Evolutionary conservation across 2,797 vertebrate genomes (phyloP), one percentile per base, ranked within the genome.

Genomic region (Phrynocephalus forsythii): DNA sequence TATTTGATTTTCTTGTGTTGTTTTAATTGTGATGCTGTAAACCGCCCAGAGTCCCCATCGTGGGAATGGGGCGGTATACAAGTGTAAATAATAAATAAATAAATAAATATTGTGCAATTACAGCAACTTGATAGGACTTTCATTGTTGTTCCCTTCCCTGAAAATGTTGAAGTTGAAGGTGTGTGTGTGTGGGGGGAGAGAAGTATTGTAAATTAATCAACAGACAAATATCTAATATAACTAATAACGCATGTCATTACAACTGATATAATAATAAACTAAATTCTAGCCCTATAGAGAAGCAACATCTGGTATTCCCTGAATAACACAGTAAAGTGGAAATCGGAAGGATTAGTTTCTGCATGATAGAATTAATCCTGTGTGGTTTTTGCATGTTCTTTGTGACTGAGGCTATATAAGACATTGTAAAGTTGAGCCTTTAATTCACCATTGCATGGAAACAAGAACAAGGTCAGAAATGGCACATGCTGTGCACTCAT

Each of bases 341-440:
- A 85, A 76, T 84, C 63, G 50, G 63, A 10, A 71, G 86, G 82
- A 87, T 38, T 90, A 87, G 66, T 89, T 83, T 52, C 22, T 38
- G n/a, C 30, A 60, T 79, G 52, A 82, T 79, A 78, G 80, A 83
- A 89, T 80, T 89, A 79, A 85, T 79, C 83, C 48, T 69, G 22
- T 44, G 18, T 33, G 52, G 56, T 18, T 24, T 63, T 76, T 75
- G 78, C 69, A 81, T 69, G 71, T 77, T 30, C 79, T 82, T 76
- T 77, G 83, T 50, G 63, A 63, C 63, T 63, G 79, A 79, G 75
- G 78, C 33, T 80, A 71, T 26, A 5, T 22, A 56, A 73, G 66
- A 63, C n/a, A 82, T 82, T 81, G 72, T 78, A 52, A 84, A 84
- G 67, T 56, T 87, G 78, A 84, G 50, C 77, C 82, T 52, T 81